Conservation (phyloP, 2,888 invertebrate species). For the Caenorhabditis sp. region DNA sequence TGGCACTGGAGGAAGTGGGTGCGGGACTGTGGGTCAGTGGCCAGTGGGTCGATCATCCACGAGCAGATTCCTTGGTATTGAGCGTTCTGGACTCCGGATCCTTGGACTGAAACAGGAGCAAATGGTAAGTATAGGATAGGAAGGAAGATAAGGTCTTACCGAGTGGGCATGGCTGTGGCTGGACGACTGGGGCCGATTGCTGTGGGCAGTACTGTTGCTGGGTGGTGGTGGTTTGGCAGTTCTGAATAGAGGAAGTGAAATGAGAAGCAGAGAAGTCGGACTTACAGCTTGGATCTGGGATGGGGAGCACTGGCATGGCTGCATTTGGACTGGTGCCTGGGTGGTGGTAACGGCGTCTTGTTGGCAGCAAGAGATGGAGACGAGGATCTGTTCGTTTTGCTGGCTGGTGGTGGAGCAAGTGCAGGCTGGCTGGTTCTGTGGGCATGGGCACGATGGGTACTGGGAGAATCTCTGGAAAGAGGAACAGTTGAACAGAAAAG, state of each 20-base stretch:
- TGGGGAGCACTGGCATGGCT: constrained; percentile 63
- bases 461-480: constrained; percentile 68
- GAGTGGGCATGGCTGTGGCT: constrained; percentile 82
- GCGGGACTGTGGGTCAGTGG: constrained; percentile 77
- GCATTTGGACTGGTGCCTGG: constrained; percentile 61
- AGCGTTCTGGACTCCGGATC: constrained; percentile 79
- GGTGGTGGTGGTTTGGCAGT: constrained; percentile 80
- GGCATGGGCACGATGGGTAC: constrained; percentile 76
- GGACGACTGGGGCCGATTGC: constrained; percentile 75
- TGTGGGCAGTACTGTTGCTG: constrained; percentile 81
- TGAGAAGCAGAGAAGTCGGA: too few relatives aligned
- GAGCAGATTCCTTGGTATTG: constrained; percentile 83
- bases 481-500: not conserved
- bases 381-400: constrained; percentile 72
- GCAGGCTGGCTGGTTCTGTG: constrained; percentile 73
- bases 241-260: constrained; percentile 42
- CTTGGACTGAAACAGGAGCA: constrained; percentile 72
- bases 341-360: constrained; percentile 63
- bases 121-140: not conserved
- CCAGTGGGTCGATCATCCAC: constrained; percentile 83
- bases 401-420: constrained; percentile 71
- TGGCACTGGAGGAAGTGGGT: constrained; percentile 81
- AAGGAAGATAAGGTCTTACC: constrained; percentile 59
- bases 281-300: constrained; percentile 60
- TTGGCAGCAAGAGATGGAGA: constrained; percentile 73